Evolutionary conservation across 30 jellyfish, hydroid and myxozoan species (phyloP).

Genomic region (Pelagia noctiluca): DNA sequence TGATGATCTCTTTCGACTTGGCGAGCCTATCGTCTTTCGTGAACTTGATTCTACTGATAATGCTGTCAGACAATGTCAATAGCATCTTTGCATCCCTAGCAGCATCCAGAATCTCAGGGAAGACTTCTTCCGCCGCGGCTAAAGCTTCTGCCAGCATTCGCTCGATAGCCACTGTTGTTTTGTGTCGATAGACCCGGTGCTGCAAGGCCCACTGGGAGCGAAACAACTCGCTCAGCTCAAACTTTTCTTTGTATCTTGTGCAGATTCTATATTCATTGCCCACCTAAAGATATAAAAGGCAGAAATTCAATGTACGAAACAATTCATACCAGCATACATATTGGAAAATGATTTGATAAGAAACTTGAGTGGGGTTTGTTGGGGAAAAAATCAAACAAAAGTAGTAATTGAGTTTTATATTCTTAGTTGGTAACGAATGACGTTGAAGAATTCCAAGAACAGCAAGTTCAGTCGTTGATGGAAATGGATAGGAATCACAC

Average conservation of each 20-base stretch:
- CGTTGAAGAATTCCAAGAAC: too few species aligned
- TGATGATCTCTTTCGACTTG: conserved; percentile 24
- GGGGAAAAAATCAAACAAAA: too few species aligned
- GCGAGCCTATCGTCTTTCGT: conserved; percentile 12
- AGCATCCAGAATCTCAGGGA: conserved; percentile 44
- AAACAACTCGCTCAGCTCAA: conserved; percentile 45
- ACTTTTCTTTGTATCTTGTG: conserved; percentile 37
- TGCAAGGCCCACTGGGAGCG: conserved; percentile 59
- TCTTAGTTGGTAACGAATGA: too few species aligned
- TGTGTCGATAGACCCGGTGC: conserved; percentile 55
- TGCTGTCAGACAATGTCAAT: conserved; percentile 39
- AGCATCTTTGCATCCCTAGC: conserved; percentile 28
- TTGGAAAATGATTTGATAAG: too few species aligned
- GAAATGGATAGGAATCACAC: too few species aligned
- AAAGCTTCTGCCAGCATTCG: conserved; percentile 71
- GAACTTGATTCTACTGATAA: conserved; percentile 20
- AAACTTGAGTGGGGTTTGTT: too few species aligned
- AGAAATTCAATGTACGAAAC: too few species aligned
- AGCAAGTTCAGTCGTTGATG: too few species aligned
- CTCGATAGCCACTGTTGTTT: conserved; percentile 62
- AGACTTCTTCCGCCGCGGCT: conserved; percentile 29
- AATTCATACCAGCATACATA: too few species aligned
- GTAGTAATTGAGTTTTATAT: too few species aligned
- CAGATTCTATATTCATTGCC: conserved; percentile 41
- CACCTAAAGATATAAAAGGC: too few species aligned